Evolutionary conservation across 2,113 vertebrate species (phyloP).

Genomic region (Fregata magnificens): DNA sequence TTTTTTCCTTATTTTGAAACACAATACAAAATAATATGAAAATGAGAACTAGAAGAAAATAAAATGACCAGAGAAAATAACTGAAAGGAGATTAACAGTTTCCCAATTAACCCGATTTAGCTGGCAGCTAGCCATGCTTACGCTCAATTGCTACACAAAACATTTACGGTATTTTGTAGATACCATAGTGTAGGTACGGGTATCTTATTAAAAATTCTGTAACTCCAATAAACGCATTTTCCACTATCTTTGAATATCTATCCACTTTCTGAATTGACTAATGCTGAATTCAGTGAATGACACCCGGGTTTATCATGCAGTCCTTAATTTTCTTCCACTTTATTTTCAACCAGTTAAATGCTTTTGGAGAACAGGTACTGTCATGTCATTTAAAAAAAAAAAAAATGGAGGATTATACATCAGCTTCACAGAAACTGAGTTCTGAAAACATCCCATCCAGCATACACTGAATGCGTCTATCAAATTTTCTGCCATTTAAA

Average conservation of each 20-base stretch:
- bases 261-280: not conserved
- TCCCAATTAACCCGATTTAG: not conserved
- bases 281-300: not conserved
- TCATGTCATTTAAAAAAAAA: not conserved
- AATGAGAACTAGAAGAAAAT: not conserved
- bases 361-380: not conserved
- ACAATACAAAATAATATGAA: accelerated
- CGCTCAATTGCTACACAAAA: not conserved
- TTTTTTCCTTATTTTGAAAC: not conserved
- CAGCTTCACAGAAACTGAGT: not conserved
- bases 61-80: not conserved
- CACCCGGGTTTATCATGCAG: not conserved
- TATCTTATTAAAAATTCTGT: not conserved
- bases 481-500: not conserved
- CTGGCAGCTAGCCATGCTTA: not conserved
- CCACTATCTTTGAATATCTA: no score
- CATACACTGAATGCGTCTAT: not conserved
- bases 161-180: not conserved
- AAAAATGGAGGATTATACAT: not conserved
- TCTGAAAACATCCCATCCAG: not conserved
- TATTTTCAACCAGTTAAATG: not conserved
- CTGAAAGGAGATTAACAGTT: not conserved
- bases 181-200: not conserved
- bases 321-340: not conserved
- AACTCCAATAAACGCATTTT: not conserved